A percentile compares a stretch with the other conserved stretches of the same genome.
These are phyloP conservation scores for Acropternis orthonyx DNA, from an alignment of 2,797 vertebrate genomes.

Conservation along the genomic window DNA sequence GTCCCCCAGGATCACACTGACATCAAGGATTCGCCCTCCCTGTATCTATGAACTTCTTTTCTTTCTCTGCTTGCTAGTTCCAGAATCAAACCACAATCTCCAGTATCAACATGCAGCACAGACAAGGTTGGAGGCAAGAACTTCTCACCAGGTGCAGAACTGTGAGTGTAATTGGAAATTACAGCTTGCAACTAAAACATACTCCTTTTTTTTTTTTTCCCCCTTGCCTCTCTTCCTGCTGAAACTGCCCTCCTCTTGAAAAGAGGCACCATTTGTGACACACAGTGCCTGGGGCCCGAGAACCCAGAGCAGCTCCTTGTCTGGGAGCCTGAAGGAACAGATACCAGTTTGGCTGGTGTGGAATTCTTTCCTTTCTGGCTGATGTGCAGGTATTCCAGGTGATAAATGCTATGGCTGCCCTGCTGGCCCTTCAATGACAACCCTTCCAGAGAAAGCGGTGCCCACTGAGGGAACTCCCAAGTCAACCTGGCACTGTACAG, in stretches of 20 bases:
- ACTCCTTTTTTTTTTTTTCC: not conserved
- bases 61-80: constrained; percentile 7
- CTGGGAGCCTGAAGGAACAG: not conserved
- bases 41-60: constrained; percentile 38
- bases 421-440: not conserved
- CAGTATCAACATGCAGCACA: constrained; percentile 22
- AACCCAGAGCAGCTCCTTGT: not conserved
- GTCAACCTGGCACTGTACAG: not conserved
- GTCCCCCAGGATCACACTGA: constrained; percentile 42
- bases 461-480: not conserved
- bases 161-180: constrained; percentile 29
- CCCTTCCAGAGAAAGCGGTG: not conserved
- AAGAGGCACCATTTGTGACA: constrained; percentile 10
- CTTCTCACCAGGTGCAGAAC: constrained; percentile 43
- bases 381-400: not conserved
- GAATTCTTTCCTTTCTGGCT: not conserved
- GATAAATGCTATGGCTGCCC: not conserved
- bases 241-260: not conserved
- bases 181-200: not conserved
- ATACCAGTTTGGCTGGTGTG: not conserved
- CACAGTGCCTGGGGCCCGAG: not conserved
- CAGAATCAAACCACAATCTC: constrained; percentile 8
- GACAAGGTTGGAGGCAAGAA: constrained; percentile 1
- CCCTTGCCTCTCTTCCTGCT: not conserved
- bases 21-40: constrained; percentile 46